Evolutionary conservation across 2,113 vertebrate species (phyloP).

Genomic region (Ictalurus furcatus): DNA sequence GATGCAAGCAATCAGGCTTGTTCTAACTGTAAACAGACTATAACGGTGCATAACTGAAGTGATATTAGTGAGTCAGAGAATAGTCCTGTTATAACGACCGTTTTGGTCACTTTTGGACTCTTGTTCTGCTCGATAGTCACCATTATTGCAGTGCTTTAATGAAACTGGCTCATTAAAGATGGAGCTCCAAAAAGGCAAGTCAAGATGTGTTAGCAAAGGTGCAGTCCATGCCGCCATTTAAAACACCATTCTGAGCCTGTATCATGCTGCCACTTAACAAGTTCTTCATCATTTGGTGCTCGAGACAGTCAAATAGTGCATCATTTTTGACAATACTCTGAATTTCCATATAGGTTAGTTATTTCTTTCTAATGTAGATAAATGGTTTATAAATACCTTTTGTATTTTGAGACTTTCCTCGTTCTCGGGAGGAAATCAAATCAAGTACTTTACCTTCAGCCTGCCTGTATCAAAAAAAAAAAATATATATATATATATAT

Average conservation of each 20-base stretch:
- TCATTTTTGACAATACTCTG: background rate
- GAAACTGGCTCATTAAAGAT: background rate
- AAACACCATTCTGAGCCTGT: background rate
- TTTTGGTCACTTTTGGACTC: background rate
- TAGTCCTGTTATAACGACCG: background rate
- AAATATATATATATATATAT: too few species aligned
- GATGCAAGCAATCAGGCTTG: conserved; percentile 72
- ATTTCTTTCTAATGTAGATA: background rate
- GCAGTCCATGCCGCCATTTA: background rate
- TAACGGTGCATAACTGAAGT: conserved; percentile 77
- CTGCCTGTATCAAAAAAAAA: background rate
- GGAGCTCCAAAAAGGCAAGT: background rate
- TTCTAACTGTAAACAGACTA: conserved; percentile 80
- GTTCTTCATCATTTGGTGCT: background rate
- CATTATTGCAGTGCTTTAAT: background rate
- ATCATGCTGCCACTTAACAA: background rate
- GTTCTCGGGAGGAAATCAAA: background rate
- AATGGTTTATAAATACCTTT: background rate
- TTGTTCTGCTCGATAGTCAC: background rate
- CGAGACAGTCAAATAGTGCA: background rate
- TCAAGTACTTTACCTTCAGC: background rate
- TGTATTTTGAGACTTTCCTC: background rate
- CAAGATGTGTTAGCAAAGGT: background rate
- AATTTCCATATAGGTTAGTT: background rate
- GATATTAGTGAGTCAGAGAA: background rate